Evolutionary conservation across 1,140 invertebrate genomes (phyloP), one percentile per base, ranked within the genome.

Genomic region (Babylonia areolata): DNA sequence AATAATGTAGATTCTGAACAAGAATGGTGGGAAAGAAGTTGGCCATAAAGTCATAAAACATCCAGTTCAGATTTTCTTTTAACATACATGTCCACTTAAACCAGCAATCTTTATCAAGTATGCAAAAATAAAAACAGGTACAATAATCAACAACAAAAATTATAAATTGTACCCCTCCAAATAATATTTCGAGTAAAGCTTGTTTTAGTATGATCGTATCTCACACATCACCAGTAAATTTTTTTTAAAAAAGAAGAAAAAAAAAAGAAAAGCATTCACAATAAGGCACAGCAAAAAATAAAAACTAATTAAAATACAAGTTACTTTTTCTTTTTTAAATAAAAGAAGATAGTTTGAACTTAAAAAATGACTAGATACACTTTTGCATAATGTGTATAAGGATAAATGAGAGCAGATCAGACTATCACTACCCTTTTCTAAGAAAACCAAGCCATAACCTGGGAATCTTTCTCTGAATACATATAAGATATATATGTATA

Each of bases 281-380:
- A 90, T 93, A 93, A 93, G 92, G 92, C 92, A 93, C 92, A 91
- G 91, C 90, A 91, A 92, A 90, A n/a, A 91, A 90, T 35, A 87
- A 85, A 88, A 83, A 73, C 79, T 28, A 85, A 83, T 71, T 51
- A 88, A 42, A 83, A 83, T 81, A 87, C 79, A 78, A 31, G 83
- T 37, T 64, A 40, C 79, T 1, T 12, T 12, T 9, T 12, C 9
- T 51, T 12, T 23, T 6, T 64, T 64, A 5, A 28, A 64, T 23
- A 64, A 64, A 64, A 28, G 33, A 87, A 51, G 77, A 82, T 84
- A 40, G 78, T 28, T 71, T 88, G 90, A 91, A 91, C 88, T 87
- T 87, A 91, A 90, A 91, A 91, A 90, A 88, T 88, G 88, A 87
- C 82, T 86, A 86, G 46, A 28, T 64, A 28, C 58, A 64, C 58